Evolutionary conservation across 2,797 vertebrate species (phyloP).

Genomic region (Corythornis leucogaster): DNA sequence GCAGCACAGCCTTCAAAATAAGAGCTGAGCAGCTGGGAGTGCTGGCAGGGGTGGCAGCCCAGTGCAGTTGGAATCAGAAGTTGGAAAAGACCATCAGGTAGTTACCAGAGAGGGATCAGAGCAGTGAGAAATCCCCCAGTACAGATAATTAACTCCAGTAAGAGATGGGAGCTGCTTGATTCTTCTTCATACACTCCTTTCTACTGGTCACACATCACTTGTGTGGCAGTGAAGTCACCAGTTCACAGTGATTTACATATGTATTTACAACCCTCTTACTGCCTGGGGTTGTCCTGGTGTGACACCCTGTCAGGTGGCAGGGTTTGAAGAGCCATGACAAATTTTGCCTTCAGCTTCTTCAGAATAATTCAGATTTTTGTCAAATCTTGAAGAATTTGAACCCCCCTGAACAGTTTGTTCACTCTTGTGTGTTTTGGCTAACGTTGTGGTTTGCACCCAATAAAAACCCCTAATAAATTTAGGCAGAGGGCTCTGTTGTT

Average conservation of each 20-base stretch:
- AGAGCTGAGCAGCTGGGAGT: slow-evolving; percentile 23
- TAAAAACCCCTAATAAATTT: background rate
- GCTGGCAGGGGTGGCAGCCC: background rate
- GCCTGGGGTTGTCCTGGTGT: background rate
- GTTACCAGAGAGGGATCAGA: too few relatives aligned
- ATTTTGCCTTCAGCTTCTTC: background rate
- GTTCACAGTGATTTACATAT: background rate
- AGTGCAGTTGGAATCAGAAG: too few relatives aligned
- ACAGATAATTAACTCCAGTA: background rate
- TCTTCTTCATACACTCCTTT: background rate
- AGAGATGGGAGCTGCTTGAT: background rate
- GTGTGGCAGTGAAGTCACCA: background rate
- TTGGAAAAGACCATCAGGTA: too few relatives aligned
- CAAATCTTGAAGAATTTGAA: background rate
- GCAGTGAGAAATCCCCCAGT: background rate
- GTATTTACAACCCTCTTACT: background rate
- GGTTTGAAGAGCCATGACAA: background rate
- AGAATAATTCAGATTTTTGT: background rate
- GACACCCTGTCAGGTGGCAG: background rate
- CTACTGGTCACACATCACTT: background rate
- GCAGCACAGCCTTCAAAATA: slow-evolving; percentile 47
- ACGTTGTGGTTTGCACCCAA: background rate
- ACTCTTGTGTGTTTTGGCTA: background rate
- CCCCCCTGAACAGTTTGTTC: background rate
- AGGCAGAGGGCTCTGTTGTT: background rate